These are phyloP conservation scores for Tenthredo amoena DNA, from an alignment of 2,888 invertebrate species.

Conservation along the genomic window DNA sequence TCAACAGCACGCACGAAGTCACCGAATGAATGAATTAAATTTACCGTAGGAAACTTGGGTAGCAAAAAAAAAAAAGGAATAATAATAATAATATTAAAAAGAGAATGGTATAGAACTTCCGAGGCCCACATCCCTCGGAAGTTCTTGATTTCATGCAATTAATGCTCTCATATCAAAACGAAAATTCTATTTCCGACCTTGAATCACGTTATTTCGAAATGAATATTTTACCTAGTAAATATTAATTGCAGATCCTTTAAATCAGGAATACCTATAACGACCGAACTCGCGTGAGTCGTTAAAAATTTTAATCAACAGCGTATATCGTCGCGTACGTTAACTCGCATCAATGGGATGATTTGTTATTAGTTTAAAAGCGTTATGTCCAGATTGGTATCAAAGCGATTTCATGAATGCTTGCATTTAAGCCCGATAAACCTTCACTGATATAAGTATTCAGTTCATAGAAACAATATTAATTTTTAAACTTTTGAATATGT, in stretches of 20 bases:
- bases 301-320: conserved; percentile 22
- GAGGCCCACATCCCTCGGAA: not conserved
- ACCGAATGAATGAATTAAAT: conserved; percentile 11
- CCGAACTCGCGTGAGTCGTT: not conserved
- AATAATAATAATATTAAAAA: not conserved
- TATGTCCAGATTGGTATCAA: not conserved
- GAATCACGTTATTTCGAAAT: not conserved
- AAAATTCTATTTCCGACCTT: not conserved
- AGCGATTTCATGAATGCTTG: not conserved
- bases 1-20: not conserved
- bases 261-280: not conserved
- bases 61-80: not conserved
- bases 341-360: not conserved
- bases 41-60: not conserved
- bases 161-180: not conserved
- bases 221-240: conserved; percentile 14
- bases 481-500: not conserved
- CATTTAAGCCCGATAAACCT: not conserved
- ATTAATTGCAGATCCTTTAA: not conserved
- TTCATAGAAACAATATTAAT: not conserved
- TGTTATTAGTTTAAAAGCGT: not conserved
- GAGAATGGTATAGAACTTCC: not conserved
- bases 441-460: not conserved
- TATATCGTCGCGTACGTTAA: not conserved
- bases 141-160: not conserved